A percentile compares a stretch with the other conserved stretches of the same genome.
phyloP scores from a whole-genome alignment of 2,797 vertebrate species.

The Alexandromys oeconomus region DNA sequence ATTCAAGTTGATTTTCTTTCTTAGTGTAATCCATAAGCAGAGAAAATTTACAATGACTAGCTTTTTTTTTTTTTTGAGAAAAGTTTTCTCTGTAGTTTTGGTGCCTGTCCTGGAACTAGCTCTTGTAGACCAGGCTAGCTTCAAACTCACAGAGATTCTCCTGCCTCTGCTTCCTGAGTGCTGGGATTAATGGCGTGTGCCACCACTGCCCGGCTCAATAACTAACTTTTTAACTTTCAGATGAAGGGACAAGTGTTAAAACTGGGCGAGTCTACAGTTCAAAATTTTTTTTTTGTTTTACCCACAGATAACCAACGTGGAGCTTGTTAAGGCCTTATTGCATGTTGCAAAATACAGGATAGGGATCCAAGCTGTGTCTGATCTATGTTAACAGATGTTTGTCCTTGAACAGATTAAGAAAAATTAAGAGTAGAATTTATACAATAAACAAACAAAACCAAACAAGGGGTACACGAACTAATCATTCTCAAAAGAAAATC shows the following conservation, averaged over 20 bases:
- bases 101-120: too few species aligned
- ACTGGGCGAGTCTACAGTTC: neutral
- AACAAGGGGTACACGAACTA: neutral
- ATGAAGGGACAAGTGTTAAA: neutral
- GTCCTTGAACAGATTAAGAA: neutral
- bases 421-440: neutral
- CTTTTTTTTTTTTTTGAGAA: neutral
- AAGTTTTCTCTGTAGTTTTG: too few species aligned
- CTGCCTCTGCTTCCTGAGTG: too few species aligned
- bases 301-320: neutral
- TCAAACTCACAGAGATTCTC: too few species aligned
- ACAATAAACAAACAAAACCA: neutral
- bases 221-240: constrained; percentile 15
- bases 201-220: neutral
- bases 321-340: neutral
- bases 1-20: neutral
- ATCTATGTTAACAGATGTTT: neutral
- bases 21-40: neutral
- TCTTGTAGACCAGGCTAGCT: too few species aligned
- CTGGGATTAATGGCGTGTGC: too few species aligned
- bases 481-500: neutral
- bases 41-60: constrained; percentile 29
- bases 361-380: neutral
- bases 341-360: neutral
- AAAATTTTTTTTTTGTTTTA: neutral